phyloP scores from a whole-genome alignment of 2,888 invertebrate species.

The Hyalella azteca region DNA sequence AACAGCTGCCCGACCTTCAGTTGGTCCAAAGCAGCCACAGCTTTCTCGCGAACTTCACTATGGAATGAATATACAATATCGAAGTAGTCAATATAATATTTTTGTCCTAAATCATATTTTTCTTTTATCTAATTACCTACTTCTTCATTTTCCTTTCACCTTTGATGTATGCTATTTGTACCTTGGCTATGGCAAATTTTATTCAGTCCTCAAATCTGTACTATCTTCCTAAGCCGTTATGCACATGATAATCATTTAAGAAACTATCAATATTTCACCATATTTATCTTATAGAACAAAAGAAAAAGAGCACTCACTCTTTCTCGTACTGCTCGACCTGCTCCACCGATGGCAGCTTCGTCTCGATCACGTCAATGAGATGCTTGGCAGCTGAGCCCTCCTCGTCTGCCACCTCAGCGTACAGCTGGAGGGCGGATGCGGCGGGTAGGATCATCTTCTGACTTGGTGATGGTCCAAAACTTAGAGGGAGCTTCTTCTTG shows the following conservation, averaged over 20 bases:
- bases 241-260: too few relatives aligned
- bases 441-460: constrained; percentile 37
- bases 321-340: constrained; percentile 42
- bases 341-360: constrained; percentile 39
- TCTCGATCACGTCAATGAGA: constrained; percentile 28
- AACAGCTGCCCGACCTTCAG: constrained; percentile 46
- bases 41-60: constrained; percentile 42
- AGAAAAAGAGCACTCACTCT: constrained; percentile 33
- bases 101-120: too few relatives aligned
- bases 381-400: constrained; percentile 39
- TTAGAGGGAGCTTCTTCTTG: constrained; percentile 41
- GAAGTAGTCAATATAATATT: too few relatives aligned
- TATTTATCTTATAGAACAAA: too few relatives aligned
- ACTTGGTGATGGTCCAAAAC: constrained; percentile 39
- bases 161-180: too few relatives aligned
- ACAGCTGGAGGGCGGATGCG: constrained; percentile 40
- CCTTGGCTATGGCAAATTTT: too few relatives aligned
- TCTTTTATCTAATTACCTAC: too few relatives aligned
- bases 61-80: too few relatives aligned
- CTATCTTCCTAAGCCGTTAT: too few relatives aligned
- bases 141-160: too few relatives aligned
- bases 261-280: too few relatives aligned
- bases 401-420: constrained; percentile 41
- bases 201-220: too few relatives aligned
- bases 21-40: constrained; percentile 42